Evolutionary conservation across 2,797 vertebrate species (phyloP).

Genomic region (Megaceryle alcyon): DNA sequence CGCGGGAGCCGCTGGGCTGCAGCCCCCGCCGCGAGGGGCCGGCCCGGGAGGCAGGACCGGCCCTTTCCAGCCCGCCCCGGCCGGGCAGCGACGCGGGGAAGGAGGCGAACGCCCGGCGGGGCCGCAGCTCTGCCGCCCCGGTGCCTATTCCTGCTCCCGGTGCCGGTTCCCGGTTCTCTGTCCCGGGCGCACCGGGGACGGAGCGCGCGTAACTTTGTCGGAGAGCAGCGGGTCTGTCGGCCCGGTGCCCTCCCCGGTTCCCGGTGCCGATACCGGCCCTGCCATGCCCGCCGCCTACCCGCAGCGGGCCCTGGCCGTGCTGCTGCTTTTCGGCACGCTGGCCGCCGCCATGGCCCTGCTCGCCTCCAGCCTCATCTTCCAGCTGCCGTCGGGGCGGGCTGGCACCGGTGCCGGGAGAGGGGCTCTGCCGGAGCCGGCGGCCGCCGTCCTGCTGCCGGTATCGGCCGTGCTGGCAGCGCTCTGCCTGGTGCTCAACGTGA

Average conservation of each 20-base stretch:
- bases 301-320: background rate
- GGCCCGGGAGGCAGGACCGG: background rate
- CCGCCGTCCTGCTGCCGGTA: conserved; percentile 81
- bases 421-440: conserved; percentile 71
- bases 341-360: conserved; percentile 88
- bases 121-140: background rate
- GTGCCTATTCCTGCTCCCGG: background rate
- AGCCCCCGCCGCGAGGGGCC: background rate
- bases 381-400: conserved; percentile 83
- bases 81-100: background rate
- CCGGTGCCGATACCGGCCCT: background rate
- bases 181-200: too few species aligned
- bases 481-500: conserved; percentile 85
- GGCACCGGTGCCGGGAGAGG: background rate
- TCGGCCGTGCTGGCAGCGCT: conserved; percentile 86
- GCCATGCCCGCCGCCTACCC: background rate
- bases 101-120: background rate
- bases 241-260: background rate
- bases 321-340: conserved; percentile 42
- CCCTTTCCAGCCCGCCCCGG: background rate
- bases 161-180: background rate
- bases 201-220: background rate
- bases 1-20: background rate
- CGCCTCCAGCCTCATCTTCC: conserved; percentile 88
- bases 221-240: background rate